A percentile compares a stretch with the other conserved stretches of the same genome.
phyloP scores from a whole-genome alignment of 2,888 invertebrate genomes.

The Rhyacophila evoluta region DNA sequence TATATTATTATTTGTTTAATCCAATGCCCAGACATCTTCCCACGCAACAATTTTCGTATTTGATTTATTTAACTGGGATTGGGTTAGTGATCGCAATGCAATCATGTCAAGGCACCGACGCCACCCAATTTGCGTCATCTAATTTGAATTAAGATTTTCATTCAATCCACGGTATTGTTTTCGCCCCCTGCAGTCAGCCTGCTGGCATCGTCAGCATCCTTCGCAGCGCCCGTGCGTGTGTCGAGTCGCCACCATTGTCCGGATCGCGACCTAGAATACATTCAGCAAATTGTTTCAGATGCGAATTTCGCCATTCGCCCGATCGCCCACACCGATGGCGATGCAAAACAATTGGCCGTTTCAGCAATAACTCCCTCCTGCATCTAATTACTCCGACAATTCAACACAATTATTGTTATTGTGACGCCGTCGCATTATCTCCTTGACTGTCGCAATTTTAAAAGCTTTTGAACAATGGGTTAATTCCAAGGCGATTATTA shows the following conservation, averaged over 20 bases:
- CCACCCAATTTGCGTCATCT: too few relatives aligned
- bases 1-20: too few relatives aligned
- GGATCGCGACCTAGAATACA: conserved; percentile 18
- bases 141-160: not conserved
- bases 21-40: too few relatives aligned
- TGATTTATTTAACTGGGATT: too few relatives aligned
- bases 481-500: conserved; percentile 3
- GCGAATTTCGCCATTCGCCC: conserved; percentile 20
- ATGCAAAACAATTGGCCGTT: conserved; percentile 14
- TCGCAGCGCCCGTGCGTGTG: not conserved
- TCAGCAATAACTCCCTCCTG: conserved; percentile 21
- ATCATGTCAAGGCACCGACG: not conserved
- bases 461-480: conserved; percentile 1
- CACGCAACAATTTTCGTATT: too few relatives aligned
- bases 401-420: conserved; percentile 3
- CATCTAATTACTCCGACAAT: conserved; percentile 15
- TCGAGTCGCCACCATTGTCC: not conserved
- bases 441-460: conserved; percentile 1
- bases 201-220: not conserved
- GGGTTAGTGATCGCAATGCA: too few relatives aligned
- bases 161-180: not conserved
- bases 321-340: conserved; percentile 5
- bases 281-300: conserved; percentile 5
- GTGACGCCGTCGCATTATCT: not conserved
- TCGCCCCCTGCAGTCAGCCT: not conserved